Conservation (phyloP, 2,888 invertebrate species). For the Erannis defoliaria region DNA sequence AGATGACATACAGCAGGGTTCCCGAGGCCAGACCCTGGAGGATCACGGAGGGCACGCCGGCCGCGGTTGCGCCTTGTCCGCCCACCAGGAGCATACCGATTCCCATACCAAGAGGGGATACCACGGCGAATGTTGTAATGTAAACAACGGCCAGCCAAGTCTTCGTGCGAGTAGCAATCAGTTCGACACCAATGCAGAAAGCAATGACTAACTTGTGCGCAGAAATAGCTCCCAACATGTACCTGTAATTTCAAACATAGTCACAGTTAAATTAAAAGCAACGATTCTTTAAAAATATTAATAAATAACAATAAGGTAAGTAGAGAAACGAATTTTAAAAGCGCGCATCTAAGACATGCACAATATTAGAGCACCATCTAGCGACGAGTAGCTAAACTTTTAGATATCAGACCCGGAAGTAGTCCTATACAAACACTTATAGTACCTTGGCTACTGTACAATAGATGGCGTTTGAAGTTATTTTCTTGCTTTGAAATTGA, state of each 20-base stretch:
- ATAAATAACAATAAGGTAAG: too few relatives aligned
- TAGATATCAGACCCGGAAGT: neutral
- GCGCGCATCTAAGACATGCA: too few relatives aligned
- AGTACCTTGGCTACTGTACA: slow-evolving; percentile 46
- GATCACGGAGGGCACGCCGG: slow-evolving; percentile 88
- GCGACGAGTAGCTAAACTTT: slow-evolving; percentile 31
- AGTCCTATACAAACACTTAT: neutral
- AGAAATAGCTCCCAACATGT: slow-evolving; percentile 94
- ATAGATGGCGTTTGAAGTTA: slow-evolving; percentile 42
- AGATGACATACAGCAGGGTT: slow-evolving; percentile 97
- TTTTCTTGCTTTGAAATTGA: neutral
- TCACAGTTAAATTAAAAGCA: neutral
- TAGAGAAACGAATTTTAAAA: neutral
- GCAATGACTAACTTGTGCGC: slow-evolving; percentile 95
- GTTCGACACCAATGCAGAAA: slow-evolving; percentile 95
- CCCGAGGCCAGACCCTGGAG: slow-evolving; percentile 96
- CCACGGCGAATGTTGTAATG: slow-evolving; percentile 91
- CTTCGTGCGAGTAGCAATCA: slow-evolving; percentile 90
- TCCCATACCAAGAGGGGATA: slow-evolving; percentile 93
- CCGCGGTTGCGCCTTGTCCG: slow-evolving; percentile 84
- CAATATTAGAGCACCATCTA: slow-evolving; percentile 57
- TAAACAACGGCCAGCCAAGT: slow-evolving; percentile 88
- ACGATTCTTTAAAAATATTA: neutral
- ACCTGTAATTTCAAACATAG: slow-evolving; percentile 75
- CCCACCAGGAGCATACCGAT: slow-evolving; percentile 90